These are phyloP conservation scores for Cyanoderma ruficeps DNA, from an alignment of 2,113 vertebrate genomes.

Conservation along the genomic window DNA sequence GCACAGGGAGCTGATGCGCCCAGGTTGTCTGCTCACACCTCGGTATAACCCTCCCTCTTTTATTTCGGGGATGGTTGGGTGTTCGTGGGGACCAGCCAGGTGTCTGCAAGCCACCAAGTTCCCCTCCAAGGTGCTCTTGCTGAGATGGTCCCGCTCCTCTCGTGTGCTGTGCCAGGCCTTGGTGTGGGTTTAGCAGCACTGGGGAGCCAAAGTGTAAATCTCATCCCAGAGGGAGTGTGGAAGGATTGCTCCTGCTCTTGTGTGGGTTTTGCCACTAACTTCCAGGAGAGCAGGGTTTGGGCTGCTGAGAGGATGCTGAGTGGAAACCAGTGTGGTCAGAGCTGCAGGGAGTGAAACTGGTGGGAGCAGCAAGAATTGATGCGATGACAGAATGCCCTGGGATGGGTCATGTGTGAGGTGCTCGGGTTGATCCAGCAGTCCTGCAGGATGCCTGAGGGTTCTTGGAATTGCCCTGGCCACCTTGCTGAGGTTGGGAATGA, in stretches of 20 bases:
- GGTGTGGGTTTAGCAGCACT: neutral
- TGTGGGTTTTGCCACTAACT: neutral
- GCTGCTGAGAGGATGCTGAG: neutral
- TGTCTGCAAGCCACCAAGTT: rapidly evolving
- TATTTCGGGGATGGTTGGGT: neutral
- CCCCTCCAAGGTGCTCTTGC: neutral
- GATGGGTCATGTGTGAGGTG: neutral
- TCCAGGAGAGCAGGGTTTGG: neutral
- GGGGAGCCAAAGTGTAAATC: neutral
- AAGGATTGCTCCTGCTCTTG: neutral
- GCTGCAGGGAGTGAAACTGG: neutral
- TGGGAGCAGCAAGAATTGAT: neutral
- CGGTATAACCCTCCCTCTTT: rapidly evolving
- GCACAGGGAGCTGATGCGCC: neutral
- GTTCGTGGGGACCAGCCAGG: rapidly evolving
- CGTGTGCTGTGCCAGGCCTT: neutral
- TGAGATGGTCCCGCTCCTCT: rapidly evolving
- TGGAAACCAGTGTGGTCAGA: neutral
- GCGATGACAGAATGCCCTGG: rapidly evolving
- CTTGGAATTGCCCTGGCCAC: neutral
- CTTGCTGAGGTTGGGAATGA: neutral
- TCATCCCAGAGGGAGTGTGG: rapidly evolving
- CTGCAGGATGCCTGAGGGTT: neutral
- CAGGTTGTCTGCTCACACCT: neutral
- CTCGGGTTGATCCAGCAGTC: neutral